Conservation (phyloP, 1,140 invertebrate genomes). For the Maniola jurtina region DNA sequence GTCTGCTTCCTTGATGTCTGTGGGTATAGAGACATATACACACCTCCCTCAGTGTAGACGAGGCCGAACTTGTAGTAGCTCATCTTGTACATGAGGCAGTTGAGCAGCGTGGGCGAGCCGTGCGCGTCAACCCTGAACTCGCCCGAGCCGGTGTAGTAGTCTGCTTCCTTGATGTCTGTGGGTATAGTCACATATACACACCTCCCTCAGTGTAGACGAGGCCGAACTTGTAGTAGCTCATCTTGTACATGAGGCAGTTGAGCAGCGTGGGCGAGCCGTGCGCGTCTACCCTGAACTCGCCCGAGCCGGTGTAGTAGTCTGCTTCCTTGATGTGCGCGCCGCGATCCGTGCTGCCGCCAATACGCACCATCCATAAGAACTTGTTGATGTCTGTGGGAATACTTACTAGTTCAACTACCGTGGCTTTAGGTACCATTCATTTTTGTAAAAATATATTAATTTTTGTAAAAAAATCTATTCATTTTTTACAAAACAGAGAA, state of each 20-base stretch:
- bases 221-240: slow-evolving; percentile 97
- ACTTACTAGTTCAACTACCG: too few species aligned
- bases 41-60: slow-evolving; percentile 96
- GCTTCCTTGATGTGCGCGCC: slow-evolving; percentile 97
- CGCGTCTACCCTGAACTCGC: slow-evolving; percentile 96
- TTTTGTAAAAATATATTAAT: too few species aligned
- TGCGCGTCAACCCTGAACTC: slow-evolving; percentile 97
- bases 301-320: slow-evolving; percentile 96
- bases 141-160: slow-evolving; percentile 96
- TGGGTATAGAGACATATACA: slow-evolving; percentile 11
- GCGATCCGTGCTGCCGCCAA: slow-evolving; percentile 96
- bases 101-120: slow-evolving; percentile 91
- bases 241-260: slow-evolving; percentile 98
- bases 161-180: slow-evolving; percentile 93
- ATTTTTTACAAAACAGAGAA: too few species aligned
- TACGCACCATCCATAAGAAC: slow-evolving; percentile 99
- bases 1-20: slow-evolving; percentile 95
- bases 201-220: slow-evolving; percentile 97
- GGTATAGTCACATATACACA: slow-evolving; percentile 46
- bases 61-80: slow-evolving; percentile 96
- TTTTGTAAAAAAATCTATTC: too few species aligned
- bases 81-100: slow-evolving; percentile 98
- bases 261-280: slow-evolving; percentile 92
- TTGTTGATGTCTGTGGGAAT: slow-evolving; percentile 87
- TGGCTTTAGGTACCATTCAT: too few species aligned